These are phyloP conservation scores for Platalea minor DNA, from an alignment of 2,797 vertebrate species.

Conservation along the genomic window DNA sequence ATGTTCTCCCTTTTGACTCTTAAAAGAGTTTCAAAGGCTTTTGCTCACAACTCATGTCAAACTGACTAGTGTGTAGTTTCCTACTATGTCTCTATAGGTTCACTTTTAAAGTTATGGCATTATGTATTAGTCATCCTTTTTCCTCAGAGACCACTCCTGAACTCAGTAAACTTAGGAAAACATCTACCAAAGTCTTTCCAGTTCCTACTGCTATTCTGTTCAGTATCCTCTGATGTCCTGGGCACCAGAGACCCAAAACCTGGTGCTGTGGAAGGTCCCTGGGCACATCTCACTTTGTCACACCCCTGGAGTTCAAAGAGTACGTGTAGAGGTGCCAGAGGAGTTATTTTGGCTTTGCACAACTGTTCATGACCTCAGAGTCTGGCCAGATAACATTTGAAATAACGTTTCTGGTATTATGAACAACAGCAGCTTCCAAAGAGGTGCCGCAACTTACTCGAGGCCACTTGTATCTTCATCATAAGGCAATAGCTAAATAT, in stretches of 20 bases:
- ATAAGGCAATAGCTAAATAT: neutral
- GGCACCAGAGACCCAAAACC: neutral
- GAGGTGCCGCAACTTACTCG: neutral
- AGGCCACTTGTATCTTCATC: neutral
- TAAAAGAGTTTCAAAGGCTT: slow-evolving; percentile 73
- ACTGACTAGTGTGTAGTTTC: slow-evolving; percentile 54
- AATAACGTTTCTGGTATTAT: neutral
- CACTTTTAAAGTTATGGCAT: slow-evolving; percentile 53
- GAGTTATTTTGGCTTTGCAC: neutral
- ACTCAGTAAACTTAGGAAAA: slow-evolving; percentile 65
- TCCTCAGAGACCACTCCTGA: slow-evolving; percentile 56
- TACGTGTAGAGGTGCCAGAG: neutral
- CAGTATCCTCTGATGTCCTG: neutral
- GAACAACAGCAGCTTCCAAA: neutral
- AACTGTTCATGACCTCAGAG: neutral
- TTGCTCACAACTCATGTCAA: slow-evolving; percentile 74
- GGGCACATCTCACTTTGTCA: neutral
- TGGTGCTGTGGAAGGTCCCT: neutral
- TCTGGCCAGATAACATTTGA: neutral
- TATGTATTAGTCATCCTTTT: slow-evolving; percentile 58
- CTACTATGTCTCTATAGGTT: slow-evolving; percentile 58
- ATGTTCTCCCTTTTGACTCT: slow-evolving; percentile 72
- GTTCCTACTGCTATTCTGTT: slow-evolving; percentile 12
- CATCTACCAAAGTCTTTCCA: slow-evolving; percentile 25
- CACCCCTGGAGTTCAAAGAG: neutral